Base-by-base conservation (phyloP, 2,888 invertebrate genomes). In the Fragum fragum region DNA sequence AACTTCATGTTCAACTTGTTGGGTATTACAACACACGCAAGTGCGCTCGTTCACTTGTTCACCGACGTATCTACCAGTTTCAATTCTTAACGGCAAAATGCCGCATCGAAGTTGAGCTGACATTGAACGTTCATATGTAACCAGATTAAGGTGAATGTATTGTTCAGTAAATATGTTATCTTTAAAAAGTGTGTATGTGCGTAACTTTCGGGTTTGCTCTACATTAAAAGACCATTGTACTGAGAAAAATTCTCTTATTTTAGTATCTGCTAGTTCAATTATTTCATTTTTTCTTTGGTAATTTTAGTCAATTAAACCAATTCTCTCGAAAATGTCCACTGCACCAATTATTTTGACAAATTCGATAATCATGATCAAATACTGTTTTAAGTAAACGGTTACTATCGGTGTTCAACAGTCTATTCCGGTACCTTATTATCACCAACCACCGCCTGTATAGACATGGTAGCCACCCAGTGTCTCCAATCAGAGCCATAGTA, bases 391-490 rank as follows among this genome's bases (percentile, higher is more conserved):
- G 55, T 0, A 79, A n/a, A 14, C 57, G 59, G 36, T 70, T 36
- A 18, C 55, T 14, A 53, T 73, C 47, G 18, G 69, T 23, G 6
- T n/a, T 23, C n/a, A 77, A 16, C 36, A 78, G 74, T 66, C 81
- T 70, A 29, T 74, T 80, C 72, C 78, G 81, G 52, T 68, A 79
- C 18, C 72, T 21, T n/a, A 80, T 28, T 21, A 79, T 79, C 1
- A n/a, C 39, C n/a, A 47, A 14, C 80, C 77, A 80, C n/a, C 73
- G 57, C 21, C 71, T 42, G n/a, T 74, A 74, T 5, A 16, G 1
- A 39, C 68, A 63, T 14, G 78, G 84, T 5, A 81, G 52, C 77
- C 77, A 78, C 21, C 81, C 81, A 7, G 28, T 69, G 32, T 84
- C 81, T 2, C 74, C 81, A 21, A 47, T 71, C 1, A 80, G 16